These are phyloP conservation scores for Pao palembangensis DNA, from an alignment of 2,113 vertebrate species.

Conservation along the genomic window DNA sequence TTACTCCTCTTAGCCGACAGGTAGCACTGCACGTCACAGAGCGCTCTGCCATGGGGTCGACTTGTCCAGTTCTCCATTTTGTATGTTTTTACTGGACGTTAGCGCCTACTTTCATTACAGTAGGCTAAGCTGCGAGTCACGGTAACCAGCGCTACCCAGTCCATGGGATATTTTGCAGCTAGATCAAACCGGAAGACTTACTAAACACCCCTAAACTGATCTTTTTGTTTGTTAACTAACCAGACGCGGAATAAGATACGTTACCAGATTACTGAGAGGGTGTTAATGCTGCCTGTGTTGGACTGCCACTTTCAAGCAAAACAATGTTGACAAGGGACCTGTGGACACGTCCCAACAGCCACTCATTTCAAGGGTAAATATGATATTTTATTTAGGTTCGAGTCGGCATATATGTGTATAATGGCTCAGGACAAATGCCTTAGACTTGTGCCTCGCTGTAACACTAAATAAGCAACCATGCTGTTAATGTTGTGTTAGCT, in stretches of 20 bases:
- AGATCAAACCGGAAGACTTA: not conserved
- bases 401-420: not conserved
- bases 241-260: conserved; percentile 18
- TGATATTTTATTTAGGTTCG: not conserved
- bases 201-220: not conserved
- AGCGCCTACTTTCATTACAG: conserved; percentile 67
- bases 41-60: conserved; percentile 38
- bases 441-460: not conserved
- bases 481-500: conserved; percentile 6
- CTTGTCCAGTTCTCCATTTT: conserved; percentile 78
- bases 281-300: conserved; percentile 49
- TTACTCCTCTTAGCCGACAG: conserved; percentile 28
- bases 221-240: conserved; percentile 7
- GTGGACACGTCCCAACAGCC: conserved; percentile 50
- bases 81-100: conserved; percentile 77
- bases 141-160: conserved; percentile 18
- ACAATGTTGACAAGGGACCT: conserved; percentile 75
- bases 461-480: not conserved
- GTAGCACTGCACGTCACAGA: conserved; percentile 53
- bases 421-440: not conserved
- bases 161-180: conserved; percentile 13
- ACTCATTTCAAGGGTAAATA: conserved; percentile 66
- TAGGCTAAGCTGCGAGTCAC: conserved; percentile 31
- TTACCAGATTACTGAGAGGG: conserved; percentile 31
- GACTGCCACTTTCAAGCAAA: conserved; percentile 61